Conservation (phyloP, 2,113 vertebrate genomes). For the Misgurnus mizolepis region DNA sequence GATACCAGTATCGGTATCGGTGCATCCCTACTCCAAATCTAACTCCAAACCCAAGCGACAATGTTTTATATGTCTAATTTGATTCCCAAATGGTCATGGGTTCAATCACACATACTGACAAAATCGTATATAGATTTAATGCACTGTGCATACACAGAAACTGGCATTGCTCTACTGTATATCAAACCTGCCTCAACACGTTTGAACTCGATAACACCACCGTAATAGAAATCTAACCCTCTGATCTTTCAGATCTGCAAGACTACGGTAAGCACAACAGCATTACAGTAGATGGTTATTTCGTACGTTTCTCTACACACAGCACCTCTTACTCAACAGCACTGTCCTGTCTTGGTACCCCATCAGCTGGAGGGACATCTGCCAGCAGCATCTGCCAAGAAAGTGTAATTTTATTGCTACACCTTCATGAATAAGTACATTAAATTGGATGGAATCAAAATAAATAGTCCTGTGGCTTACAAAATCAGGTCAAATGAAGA, state of each 20-base stretch:
- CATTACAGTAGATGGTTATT: too few species aligned
- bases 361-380: not conserved
- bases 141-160: too few species aligned
- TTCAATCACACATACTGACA: too few species aligned
- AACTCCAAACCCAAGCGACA: too few species aligned
- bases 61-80: too few species aligned
- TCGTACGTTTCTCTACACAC: not conserved
- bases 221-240: conserved; percentile 1
- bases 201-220: not conserved
- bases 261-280: not conserved
- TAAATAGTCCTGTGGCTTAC: conserved; percentile 17
- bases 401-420: conserved; percentile 13
- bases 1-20: too few species aligned
- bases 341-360: not conserved
- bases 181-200: conserved; percentile 23
- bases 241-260: not conserved
- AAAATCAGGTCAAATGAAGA: conserved; percentile 32
- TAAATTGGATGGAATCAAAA: conserved; percentile 10
- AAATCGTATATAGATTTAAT: too few species aligned
- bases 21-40: too few species aligned
- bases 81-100: too few species aligned
- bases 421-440: conserved; percentile 27
- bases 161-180: not conserved
- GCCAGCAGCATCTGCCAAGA: conserved; percentile 25
- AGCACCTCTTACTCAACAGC: not conserved